Conservation (phyloP, 2,113 vertebrate species). For the Saccopteryx bilineata region DNA sequence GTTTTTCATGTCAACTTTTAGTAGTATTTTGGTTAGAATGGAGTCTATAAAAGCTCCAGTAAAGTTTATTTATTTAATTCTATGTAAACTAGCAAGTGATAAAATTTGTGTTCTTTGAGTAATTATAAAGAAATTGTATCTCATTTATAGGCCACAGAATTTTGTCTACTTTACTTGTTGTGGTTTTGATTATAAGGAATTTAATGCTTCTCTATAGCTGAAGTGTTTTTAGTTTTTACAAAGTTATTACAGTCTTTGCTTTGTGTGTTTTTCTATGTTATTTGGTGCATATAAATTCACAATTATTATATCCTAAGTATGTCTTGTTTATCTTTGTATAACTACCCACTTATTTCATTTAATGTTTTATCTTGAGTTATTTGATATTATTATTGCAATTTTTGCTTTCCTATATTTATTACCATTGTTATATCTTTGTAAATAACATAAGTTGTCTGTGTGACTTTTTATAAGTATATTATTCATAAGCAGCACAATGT, state of each 20-base stretch:
- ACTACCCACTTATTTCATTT: not conserved
- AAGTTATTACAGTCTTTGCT: not conserved
- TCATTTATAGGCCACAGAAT: not conserved
- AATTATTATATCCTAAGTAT: not conserved
- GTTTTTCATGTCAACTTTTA: conserved; percentile 37
- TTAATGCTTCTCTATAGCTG: not conserved
- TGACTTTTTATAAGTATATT: not conserved
- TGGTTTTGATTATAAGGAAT: not conserved
- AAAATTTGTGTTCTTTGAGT: not conserved
- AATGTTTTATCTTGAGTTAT: not conserved
- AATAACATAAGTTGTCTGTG: not conserved
- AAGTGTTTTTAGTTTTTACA: conserved; percentile 6
- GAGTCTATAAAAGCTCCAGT: not conserved
- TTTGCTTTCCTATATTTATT: conserved; percentile 20
- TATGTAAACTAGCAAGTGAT: conserved; percentile 11
- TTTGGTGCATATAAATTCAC: conserved; percentile 52
- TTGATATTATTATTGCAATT: not conserved
- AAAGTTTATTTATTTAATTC: conserved; percentile 13
- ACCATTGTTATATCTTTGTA: not conserved
- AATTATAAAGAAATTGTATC: conserved; percentile 24
- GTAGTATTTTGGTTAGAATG: not conserved
- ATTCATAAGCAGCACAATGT: not conserved
- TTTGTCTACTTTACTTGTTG: not conserved
- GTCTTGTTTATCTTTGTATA: conserved; percentile 25
- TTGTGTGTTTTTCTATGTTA: conserved; percentile 59